A percentile compares a stretch with the other conserved stretches of the same genome.
Conservation (phyloP, 2,888 invertebrate species). For the Eristalis arbustorum region DNA sequence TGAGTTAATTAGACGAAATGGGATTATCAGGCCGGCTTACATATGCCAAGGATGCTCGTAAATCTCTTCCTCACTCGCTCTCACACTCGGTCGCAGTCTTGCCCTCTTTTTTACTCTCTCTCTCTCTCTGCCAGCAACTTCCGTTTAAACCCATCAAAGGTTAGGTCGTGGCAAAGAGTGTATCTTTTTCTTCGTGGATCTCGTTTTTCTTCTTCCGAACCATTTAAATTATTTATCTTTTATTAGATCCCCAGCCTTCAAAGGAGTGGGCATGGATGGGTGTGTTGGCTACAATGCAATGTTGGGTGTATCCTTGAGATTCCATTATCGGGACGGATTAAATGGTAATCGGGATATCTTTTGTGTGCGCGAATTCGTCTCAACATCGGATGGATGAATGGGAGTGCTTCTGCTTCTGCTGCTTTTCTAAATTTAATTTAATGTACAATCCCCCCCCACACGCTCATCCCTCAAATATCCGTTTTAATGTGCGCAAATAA, state of each 20-base stretch:
- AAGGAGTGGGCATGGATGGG: too few relatives aligned
- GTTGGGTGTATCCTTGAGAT: constrained; percentile 24
- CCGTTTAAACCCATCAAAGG: constrained; percentile 13
- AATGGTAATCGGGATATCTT: constrained; percentile 9
- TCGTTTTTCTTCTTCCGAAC: constrained; percentile 21
- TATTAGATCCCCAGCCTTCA: too few relatives aligned
- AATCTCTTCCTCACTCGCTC: neutral
- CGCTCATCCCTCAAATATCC: neutral
- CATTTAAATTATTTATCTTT: constrained; percentile 55
- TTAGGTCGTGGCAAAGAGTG: neutral
- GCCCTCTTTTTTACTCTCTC: too few relatives aligned
- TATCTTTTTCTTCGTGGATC: neutral
- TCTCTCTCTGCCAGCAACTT: neutral
- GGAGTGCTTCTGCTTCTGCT: neutral
- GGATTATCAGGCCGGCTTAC: constrained; percentile 26
- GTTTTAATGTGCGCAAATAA: constrained; percentile 45
- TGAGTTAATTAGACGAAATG: constrained; percentile 49
- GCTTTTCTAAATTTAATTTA: constrained; percentile 35
- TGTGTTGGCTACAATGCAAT: constrained; percentile 25
- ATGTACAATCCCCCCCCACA: neutral
- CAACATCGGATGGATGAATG: neutral
- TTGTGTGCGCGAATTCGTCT: neutral
- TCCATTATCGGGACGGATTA: constrained; percentile 27
- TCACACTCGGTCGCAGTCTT: too few relatives aligned
- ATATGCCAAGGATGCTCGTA: constrained; percentile 42